Evolutionary conservation across 2,113 vertebrate species (phyloP), one percentile per base, ranked within the genome.

Genomic region (Synchiropus splendidus): DNA sequence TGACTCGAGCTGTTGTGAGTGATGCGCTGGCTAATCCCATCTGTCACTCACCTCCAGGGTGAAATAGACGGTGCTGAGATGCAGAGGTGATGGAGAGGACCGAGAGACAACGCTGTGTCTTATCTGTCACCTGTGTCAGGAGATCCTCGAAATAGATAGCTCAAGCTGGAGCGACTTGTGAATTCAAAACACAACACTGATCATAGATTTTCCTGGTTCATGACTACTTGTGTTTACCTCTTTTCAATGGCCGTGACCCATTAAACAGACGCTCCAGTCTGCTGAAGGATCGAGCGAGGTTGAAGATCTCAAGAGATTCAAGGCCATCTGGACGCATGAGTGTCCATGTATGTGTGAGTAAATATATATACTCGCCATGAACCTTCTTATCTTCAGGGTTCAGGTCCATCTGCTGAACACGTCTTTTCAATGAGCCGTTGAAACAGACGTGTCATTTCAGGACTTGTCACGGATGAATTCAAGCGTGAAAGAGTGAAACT

Each of bases 31-130:
- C 57, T 70, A 74, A 78, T 77, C 48, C 42, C 55, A 61, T 73
- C 54, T 69, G 75, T 80, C 75, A 78, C 42, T 60, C 54, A 60
- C 45, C 70, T 70, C 47, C 46, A 44, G 67, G 68, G 43, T 30
- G 35, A 54, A 33, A 54, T n/a, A 51, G 48, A 51, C 38, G 34
- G 18, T 32, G 46, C 48, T 67, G 45, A 40, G 31, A 59, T 57
- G 45, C 33, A 46, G n/a, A n/a, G 59, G 42, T 58, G 51, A 51
- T 45, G 41, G 37, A 32, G 31, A 48, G 36, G 42, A 54, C 48
- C 0, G n/a, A n/a, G n/a, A n/a, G n/a, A n/a, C n/a, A n/a, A n/a
- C n/a, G n/a, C n/a, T n/a, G n/a, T n/a, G n/a, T n/a, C n/a, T n/a
- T n/a, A n/a, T n/a, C n/a, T n/a, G n/a, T n/a, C n/a, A n/a, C n/a